A percentile compares a stretch with the other conserved stretches of the same genome.
Conservation (phyloP, 2,113 vertebrate genomes). For the Cyphomyrus plagiostoma region DNA sequence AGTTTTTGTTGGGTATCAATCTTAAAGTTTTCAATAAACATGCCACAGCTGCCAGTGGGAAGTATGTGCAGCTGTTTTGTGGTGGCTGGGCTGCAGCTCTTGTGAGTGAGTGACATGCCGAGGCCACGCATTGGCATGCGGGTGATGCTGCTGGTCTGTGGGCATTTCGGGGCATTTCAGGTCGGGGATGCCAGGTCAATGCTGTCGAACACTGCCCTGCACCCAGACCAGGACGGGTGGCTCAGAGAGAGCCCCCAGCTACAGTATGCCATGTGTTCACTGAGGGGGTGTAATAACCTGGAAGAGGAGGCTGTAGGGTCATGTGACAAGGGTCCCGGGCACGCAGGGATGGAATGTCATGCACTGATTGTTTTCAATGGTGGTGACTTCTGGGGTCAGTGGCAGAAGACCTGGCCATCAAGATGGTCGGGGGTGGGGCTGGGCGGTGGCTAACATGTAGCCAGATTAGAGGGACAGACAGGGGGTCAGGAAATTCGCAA, state of each 20-base stretch:
- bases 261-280: background rate
- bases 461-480: background rate
- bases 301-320: conserved; percentile 28
- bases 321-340: background rate
- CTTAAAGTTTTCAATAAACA: background rate
- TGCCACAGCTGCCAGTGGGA: background rate
- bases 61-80: background rate
- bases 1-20: background rate
- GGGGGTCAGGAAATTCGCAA: background rate
- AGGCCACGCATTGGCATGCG: background rate
- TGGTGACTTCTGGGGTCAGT: conserved; percentile 34
- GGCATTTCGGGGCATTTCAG: background rate
- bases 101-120: background rate
- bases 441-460: conserved; percentile 23
- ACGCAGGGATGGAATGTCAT: conserved; percentile 41
- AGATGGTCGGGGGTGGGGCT: conserved; percentile 27
- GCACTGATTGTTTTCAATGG: conserved; percentile 53
- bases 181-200: background rate
- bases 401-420: conserved; percentile 31
- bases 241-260: background rate
- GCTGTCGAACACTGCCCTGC: background rate
- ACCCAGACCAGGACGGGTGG: background rate
- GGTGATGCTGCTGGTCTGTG: background rate
- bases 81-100: background rate
- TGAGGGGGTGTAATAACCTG: conserved; percentile 39